A percentile compares a stretch with the other conserved stretches of the same genome.
Evolutionary conservation across 1,140 invertebrate species (phyloP).

Genomic region (Cherax quadricarinatus): DNA sequence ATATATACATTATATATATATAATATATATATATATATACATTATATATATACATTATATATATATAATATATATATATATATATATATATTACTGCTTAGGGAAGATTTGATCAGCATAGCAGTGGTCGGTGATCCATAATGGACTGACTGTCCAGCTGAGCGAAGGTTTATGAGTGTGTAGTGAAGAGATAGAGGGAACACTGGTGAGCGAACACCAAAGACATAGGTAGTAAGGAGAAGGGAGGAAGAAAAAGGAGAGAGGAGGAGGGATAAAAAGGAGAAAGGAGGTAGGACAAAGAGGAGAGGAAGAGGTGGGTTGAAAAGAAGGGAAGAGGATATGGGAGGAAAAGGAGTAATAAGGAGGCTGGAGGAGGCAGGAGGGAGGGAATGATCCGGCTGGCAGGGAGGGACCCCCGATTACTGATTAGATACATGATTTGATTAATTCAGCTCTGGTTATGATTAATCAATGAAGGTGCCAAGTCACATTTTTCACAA

Average conservation of each 20-base stretch:
- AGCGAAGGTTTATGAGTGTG: neutral
- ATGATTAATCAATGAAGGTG: constrained; percentile 59
- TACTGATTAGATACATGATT: constrained; percentile 66
- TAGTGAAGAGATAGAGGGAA: neutral
- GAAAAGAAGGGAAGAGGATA: neutral
- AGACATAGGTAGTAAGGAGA: neutral
- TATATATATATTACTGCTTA: too few relatives aligned
- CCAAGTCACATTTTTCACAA: constrained; percentile 61
- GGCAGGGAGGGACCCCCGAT: constrained; percentile 24
- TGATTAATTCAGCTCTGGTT: constrained; percentile 65
- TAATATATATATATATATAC: too few relatives aligned
- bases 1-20: too few relatives aligned
- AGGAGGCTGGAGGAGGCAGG: neutral
- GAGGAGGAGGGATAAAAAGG: neutral
- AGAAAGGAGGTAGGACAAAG: neutral
- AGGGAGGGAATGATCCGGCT: constrained; percentile 2
- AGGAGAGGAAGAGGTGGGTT: neutral
- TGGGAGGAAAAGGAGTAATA: too few relatives aligned
- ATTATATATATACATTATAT: too few relatives aligned
- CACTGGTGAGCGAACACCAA: neutral
- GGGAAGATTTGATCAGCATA: too few relatives aligned
- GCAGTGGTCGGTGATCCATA: too few relatives aligned
- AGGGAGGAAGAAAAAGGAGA: neutral
- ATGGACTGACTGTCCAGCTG: neutral
- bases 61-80: too few relatives aligned